A percentile compares a stretch with the other conserved stretches of the same genome.
phyloP scores from a whole-genome alignment of 2,113 vertebrate species.

The Sitta europaea region DNA sequence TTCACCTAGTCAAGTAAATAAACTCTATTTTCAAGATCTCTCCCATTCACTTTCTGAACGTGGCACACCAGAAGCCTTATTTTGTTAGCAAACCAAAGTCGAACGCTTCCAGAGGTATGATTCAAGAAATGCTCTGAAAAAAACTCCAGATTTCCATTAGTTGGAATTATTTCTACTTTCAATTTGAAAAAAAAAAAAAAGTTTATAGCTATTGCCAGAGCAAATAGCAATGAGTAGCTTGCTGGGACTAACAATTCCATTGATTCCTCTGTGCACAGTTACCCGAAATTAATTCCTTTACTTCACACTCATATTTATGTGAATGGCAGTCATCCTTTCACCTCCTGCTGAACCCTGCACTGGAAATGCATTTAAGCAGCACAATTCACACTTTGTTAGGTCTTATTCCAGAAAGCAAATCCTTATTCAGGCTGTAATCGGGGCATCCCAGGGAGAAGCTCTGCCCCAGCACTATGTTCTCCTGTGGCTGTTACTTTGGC shows the following conservation, averaged over 20 bases:
- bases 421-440: not conserved
- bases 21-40: not conserved
- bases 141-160: not conserved
- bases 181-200: not conserved
- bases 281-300: not conserved
- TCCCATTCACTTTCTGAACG: not conserved
- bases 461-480: not conserved
- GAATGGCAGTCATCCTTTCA: constrained; percentile 42
- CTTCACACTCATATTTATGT: constrained; percentile 33
- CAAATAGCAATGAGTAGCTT: not conserved
- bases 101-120: not conserved
- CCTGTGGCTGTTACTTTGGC: not conserved
- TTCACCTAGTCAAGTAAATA: not conserved
- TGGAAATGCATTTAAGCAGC: constrained; percentile 7
- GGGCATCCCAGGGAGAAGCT: not conserved
- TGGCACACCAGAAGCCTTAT: not conserved
- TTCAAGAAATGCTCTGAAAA: not conserved
- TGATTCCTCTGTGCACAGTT: not conserved
- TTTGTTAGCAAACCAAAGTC: not conserved
- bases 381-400: constrained; percentile 54
- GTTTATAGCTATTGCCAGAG: not conserved
- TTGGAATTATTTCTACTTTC: not conserved
- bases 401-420: constrained; percentile 31
- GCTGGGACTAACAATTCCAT: not conserved
- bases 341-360: not conserved